Percentiles rank a stretch among this genome's conserved stretches.
These are phyloP conservation scores for Sphenopsis melanotis DNA, from an alignment of 2,797 vertebrate genomes.

Conservation along the genomic window DNA sequence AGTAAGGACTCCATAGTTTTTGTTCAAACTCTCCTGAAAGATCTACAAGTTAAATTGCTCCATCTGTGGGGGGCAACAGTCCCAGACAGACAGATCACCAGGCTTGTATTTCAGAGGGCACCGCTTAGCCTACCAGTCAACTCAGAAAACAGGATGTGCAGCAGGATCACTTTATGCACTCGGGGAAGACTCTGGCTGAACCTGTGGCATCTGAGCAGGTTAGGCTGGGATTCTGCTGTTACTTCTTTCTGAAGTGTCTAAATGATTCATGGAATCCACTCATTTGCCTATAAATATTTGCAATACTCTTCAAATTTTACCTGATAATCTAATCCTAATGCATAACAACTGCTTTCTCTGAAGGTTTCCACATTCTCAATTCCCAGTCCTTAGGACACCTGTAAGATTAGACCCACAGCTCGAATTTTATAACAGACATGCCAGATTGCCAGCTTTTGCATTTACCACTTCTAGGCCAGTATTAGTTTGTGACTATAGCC, in stretches of 20 bases:
- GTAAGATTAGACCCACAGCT: background rate
- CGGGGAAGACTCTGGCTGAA: background rate
- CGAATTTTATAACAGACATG: background rate
- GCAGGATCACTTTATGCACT: background rate
- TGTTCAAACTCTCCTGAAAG: background rate
- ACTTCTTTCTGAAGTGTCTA: background rate
- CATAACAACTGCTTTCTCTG: background rate
- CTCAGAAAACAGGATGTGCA: background rate
- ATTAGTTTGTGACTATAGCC: background rate
- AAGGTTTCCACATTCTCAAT: background rate
- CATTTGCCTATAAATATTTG: accelerated
- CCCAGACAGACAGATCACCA: background rate
- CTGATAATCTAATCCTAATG: background rate
- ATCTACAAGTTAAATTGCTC: background rate
- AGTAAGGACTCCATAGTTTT: background rate
- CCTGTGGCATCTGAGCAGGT: background rate
- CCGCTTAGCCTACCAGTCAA: background rate
- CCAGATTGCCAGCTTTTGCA: background rate
- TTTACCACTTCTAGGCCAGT: background rate
- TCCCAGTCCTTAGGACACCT: background rate
- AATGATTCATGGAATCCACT: background rate
- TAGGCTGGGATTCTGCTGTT: background rate
- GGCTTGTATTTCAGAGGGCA: background rate
- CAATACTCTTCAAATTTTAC: background rate
- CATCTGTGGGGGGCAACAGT: background rate